Evolutionary conservation across 2,113 vertebrate species (phyloP), one percentile per base, ranked within the genome.

Genomic region (Oncorhynchus tshawytscha): DNA sequence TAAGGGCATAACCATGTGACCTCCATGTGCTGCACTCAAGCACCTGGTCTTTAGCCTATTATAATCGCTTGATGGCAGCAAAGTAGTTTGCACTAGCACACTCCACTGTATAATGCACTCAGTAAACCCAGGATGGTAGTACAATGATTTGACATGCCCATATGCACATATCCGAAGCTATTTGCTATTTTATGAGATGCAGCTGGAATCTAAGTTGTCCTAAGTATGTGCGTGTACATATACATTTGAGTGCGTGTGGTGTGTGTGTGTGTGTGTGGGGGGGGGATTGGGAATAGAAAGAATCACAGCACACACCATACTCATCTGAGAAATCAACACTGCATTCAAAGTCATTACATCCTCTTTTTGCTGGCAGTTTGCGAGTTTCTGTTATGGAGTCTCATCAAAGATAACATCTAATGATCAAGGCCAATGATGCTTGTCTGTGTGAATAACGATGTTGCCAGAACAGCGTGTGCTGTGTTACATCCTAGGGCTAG

Each of bases 401-500:
- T 82, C 73, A 75, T 79, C 72, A 80, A 72, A 57, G 78, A 70
- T 76, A 68, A 71, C 77, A 74, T 78, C 73, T 80, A 78, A 84
- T 70, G 71, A 84, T 81, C 68, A 70, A 62, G 78, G 71, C 82
- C 76, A 73, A 27, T 80, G 78, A 78, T 69, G 73, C 78, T 81
- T 71, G 64, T 80, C 82, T 75, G 72, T 57, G 66, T 76, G 68
- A 82, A 74, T 78, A 65, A 80, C 67, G 39, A 72, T 22, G 59
- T 71, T 70, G 18, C 49, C 22, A 62, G 62, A 74, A 66, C 68
- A 49, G 78, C 78, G 76, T 29, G 74, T 74, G 34, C 60, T 73
- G 67, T 73, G 31, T 69, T 69, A 69, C 34, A 18, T 69, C 29
- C 34, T n/a, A 18, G 20, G 20, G 16, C 34, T 69, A 45, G 68